Conservation (phyloP, 2,797 vertebrate genomes). For the Neopelma chrysocephalum region DNA sequence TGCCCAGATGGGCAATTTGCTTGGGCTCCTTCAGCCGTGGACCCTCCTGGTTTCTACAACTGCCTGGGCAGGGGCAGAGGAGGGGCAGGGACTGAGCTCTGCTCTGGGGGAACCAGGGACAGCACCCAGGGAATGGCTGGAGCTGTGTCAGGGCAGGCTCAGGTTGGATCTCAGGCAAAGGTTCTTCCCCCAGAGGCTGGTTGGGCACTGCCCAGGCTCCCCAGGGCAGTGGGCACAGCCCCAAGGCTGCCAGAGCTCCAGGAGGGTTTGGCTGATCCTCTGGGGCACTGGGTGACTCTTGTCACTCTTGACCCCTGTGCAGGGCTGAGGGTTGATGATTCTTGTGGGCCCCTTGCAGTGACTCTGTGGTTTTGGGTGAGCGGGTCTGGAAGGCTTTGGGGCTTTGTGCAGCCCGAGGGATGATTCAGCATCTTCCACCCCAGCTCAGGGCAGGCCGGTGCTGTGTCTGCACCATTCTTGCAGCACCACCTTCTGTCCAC, state of each 20-base stretch:
- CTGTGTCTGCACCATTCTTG: background rate
- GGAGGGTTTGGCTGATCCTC: background rate
- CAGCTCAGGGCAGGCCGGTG: background rate
- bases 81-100: background rate
- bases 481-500: background rate
- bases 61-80: background rate
- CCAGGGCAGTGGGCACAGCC: background rate
- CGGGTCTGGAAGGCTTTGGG: background rate
- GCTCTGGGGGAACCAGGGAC: background rate
- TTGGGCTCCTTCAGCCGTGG: background rate
- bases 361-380: background rate
- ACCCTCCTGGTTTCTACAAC: background rate
- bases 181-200: too few relatives aligned
- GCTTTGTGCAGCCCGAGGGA: background rate
- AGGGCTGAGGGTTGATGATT: background rate
- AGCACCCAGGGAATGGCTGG: background rate
- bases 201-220: background rate
- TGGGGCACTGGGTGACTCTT: background rate
- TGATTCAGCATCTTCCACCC: conserved; percentile 18
- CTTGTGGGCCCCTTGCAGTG: background rate
- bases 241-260: background rate
- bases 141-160: background rate
- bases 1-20: background rate
- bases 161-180: too few relatives aligned
- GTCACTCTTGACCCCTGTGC: background rate